phyloP scores from a whole-genome alignment of 1,140 invertebrate genomes.

The Elysia chlorotica region DNA sequence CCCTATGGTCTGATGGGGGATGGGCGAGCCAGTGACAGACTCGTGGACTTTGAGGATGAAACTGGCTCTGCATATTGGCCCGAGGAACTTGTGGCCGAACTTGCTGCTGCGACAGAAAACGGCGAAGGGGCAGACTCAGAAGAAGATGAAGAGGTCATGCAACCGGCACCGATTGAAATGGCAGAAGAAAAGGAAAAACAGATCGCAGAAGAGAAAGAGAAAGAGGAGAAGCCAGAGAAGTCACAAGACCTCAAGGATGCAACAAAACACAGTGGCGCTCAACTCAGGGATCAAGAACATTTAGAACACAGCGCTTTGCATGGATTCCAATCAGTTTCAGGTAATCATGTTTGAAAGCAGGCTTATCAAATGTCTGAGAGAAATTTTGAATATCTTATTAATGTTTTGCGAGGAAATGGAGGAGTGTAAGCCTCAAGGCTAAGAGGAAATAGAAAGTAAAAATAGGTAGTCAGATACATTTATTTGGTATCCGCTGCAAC shows the following conservation, averaged over 20 bases:
- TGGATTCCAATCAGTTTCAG: constrained; percentile 78
- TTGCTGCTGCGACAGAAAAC: no score
- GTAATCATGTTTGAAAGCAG: constrained; percentile 39
- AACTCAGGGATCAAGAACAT: constrained; percentile 85
- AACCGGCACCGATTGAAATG: no score
- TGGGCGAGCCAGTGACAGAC: neutral
- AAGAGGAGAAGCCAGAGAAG: no score
- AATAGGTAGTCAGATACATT: neutral
- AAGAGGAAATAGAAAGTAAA: neutral
- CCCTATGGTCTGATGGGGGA: constrained; percentile 14
- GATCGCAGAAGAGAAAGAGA: no score
- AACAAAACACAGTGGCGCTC: constrained; percentile 21
- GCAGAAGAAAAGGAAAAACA: no score
- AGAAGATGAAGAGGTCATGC: no score
- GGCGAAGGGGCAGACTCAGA: no score
- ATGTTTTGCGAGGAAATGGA: no score
- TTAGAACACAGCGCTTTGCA: constrained; percentile 85
- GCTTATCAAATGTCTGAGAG: neutral
- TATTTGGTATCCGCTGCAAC: neutral
- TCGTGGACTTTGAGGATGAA: no score
- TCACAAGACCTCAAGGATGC: constrained; percentile 17
- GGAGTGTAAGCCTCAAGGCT: no score
- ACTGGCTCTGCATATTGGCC: constrained; percentile 10
- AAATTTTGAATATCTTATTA: neutral
- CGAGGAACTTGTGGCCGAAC: neutral